Evolutionary conservation across 2,797 vertebrate genomes (phyloP).

Genomic region (Erpetoichthys calabaricus): DNA sequence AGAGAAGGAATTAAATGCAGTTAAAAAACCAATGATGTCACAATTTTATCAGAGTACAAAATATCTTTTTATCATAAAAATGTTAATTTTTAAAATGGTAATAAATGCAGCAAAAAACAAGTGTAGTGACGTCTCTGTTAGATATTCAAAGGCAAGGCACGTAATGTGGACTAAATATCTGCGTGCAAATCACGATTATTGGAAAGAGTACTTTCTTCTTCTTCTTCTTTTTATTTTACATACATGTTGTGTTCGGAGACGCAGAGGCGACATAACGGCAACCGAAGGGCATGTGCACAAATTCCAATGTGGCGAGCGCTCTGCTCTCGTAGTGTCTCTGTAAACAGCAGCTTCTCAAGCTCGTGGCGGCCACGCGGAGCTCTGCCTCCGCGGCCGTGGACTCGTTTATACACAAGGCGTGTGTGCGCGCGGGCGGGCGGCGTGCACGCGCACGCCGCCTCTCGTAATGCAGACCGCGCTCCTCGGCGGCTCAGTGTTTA

Average conservation of each 20-base stretch:
- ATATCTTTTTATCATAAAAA: conserved; percentile 95
- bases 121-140: conserved; percentile 87
- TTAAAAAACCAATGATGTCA: conserved; percentile 96
- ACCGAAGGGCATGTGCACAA: conserved; percentile 5
- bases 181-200: conserved; percentile 99
- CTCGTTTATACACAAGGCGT: conserved; percentile 61
- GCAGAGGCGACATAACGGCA: conserved; percentile 72
- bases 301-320: no score
- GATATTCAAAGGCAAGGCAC: conserved; percentile 99
- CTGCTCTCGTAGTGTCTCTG: conserved; percentile 29
- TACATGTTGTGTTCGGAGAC: conserved; percentile 71
- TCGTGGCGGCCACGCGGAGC: conserved; percentile 66
- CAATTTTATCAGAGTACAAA: conserved; percentile 97
- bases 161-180: conserved; percentile 98
- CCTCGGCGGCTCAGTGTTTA: conserved; percentile 27
- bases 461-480: conserved; percentile 18
- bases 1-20: conserved; percentile 93
- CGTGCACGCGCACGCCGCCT: conserved; percentile 13
- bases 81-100: conserved; percentile 96
- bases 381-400: conserved; percentile 59
- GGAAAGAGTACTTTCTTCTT: conserved; percentile 69
- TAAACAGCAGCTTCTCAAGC: conserved; percentile 81
- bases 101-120: conserved; percentile 99
- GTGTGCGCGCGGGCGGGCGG: conserved; percentile 26
- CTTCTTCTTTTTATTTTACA: conserved; percentile 29